Evolutionary conservation across 2,888 invertebrate genomes (phyloP).

Genomic region (Microctonus hyperodae): DNA sequence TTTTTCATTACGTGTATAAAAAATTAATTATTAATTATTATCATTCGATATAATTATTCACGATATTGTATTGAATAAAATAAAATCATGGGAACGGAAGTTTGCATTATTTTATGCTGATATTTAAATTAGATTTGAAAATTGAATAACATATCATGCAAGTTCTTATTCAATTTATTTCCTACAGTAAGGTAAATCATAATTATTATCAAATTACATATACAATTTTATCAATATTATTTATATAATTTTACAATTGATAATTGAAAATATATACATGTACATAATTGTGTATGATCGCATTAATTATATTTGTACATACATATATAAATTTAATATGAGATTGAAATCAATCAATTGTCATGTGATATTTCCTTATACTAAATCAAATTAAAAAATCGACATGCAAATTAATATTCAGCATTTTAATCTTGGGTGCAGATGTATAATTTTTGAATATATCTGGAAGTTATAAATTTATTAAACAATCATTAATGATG

Average conservation of each 20-base stretch:
- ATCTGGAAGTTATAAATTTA: slow-evolving; percentile 40
- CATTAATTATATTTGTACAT: too few relatives aligned
- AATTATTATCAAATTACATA: too few relatives aligned
- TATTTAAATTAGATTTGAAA: background rate
- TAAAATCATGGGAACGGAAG: background rate
- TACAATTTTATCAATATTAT: too few relatives aligned
- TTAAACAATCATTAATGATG: too few relatives aligned
- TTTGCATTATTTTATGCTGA: too few relatives aligned
- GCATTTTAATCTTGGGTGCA: slow-evolving; percentile 24
- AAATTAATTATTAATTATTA: background rate
- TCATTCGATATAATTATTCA: background rate
- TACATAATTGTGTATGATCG: too few relatives aligned
- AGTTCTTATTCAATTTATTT: too few relatives aligned
- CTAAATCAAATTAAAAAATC: slow-evolving; percentile 42
- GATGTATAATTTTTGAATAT: slow-evolving; percentile 35
- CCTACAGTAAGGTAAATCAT: background rate
- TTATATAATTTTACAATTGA: too few relatives aligned
- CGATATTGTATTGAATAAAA: background rate
- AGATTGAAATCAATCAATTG: slow-evolving; percentile 19
- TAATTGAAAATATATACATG: too few relatives aligned
- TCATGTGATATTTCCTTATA: slow-evolving; percentile 39
- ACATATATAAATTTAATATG: background rate
- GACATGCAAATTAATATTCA: slow-evolving; percentile 35
- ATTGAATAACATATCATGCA: background rate
- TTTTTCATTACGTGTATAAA: background rate